Conservation (phyloP, 2,113 vertebrate species). For the Silurus asotus region DNA sequence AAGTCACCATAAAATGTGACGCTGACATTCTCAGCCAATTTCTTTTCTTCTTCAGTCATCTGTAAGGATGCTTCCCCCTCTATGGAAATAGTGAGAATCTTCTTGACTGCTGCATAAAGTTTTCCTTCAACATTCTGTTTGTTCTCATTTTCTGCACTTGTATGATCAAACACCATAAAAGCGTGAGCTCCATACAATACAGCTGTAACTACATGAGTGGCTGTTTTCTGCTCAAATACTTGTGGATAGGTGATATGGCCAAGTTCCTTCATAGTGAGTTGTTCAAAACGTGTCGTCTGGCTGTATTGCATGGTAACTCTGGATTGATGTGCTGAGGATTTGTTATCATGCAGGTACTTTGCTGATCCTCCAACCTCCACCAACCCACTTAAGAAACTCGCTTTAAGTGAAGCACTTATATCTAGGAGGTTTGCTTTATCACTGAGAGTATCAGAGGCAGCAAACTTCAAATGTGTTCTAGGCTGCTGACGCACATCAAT, state of each 20-base stretch:
- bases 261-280: too few species aligned
- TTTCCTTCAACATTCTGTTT: too few species aligned
- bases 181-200: too few species aligned
- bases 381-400: constrained; percentile 58
- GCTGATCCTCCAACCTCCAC: constrained; percentile 32
- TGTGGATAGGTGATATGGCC: too few species aligned
- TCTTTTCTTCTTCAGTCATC: constrained; percentile 28
- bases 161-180: too few species aligned
- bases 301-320: constrained; percentile 62
- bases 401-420: constrained; percentile 49
- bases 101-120: too few species aligned
- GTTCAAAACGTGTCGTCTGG: constrained; percentile 51
- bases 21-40: constrained; percentile 45
- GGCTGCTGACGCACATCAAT: not conserved
- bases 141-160: too few species aligned
- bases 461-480: constrained; percentile 19
- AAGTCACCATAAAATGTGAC: constrained; percentile 64
- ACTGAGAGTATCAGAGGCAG: constrained; percentile 15
- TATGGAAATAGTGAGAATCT: not conserved
- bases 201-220: too few species aligned
- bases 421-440: constrained; percentile 16
- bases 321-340: constrained; percentile 48
- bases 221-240: too few species aligned
- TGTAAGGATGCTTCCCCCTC: constrained; percentile 33
- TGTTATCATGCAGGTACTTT: constrained; percentile 59